Percentiles rank a stretch among this genome's conserved stretches.
phyloP scores from a whole-genome alignment of 2,888 invertebrate genomes.

The Synanthedon myopaeformis region DNA sequence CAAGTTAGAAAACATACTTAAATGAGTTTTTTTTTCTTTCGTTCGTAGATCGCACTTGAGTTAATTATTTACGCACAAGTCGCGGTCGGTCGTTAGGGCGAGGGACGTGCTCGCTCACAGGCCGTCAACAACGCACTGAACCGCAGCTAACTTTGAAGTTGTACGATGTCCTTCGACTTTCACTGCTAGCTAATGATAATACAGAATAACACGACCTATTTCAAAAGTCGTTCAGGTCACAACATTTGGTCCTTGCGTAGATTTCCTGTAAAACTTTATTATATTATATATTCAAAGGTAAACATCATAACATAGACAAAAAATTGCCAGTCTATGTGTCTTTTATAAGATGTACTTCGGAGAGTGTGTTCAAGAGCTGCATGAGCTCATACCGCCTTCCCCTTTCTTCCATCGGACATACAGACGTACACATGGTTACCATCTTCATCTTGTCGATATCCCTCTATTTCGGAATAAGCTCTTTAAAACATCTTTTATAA shows the following conservation, averaged over 20 bases:
- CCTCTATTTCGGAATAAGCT: too few relatives aligned
- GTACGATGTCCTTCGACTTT: constrained; percentile 55
- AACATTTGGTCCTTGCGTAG: constrained; percentile 6
- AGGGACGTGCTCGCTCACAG: constrained; percentile 16
- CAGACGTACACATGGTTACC: too few relatives aligned
- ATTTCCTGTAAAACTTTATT: too few relatives aligned
- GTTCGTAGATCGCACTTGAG: background rate
- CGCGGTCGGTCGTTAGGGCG: constrained; percentile 9
- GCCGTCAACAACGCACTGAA: constrained; percentile 36
- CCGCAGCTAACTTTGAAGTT: background rate
- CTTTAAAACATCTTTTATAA: too few relatives aligned
- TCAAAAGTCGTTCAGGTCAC: constrained; percentile 7
- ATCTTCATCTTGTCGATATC: too few relatives aligned
- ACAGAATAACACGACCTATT: constrained; percentile 14
- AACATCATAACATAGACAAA: too few relatives aligned
- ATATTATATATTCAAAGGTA: too few relatives aligned
- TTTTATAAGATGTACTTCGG: too few relatives aligned
- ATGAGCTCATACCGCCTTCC: too few relatives aligned
- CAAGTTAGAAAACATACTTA: constrained; percentile 45
- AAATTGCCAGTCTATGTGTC: too few relatives aligned
- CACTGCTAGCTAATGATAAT: constrained; percentile 48
- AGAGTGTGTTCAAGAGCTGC: too few relatives aligned
- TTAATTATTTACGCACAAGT: background rate
- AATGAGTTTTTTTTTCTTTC: constrained; percentile 26
- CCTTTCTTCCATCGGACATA: too few relatives aligned